Percentiles rank a stretch among this genome's conserved stretches.
phyloP scores from a whole-genome alignment of 2,113 vertebrate species.

The Corapipo altera region DNA sequence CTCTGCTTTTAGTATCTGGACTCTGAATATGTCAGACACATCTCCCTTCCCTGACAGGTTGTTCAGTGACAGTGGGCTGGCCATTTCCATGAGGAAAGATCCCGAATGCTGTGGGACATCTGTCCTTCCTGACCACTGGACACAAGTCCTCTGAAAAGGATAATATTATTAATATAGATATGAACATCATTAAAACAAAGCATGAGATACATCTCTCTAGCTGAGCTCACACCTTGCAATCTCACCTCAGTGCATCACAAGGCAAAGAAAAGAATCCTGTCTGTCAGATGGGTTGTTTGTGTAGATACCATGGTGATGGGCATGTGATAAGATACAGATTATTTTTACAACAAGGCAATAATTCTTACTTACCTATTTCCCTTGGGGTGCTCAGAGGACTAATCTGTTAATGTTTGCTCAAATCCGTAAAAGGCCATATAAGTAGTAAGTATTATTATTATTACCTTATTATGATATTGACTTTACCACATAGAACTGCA shows the following conservation, averaged over 20 bases:
- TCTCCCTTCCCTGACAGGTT: neutral
- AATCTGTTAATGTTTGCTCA: slow-evolving; percentile 50
- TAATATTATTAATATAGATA: neutral
- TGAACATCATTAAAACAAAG: neutral
- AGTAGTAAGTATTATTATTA: slow-evolving; percentile 24
- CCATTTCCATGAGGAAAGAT: neutral
- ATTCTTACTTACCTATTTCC: slow-evolving; percentile 22
- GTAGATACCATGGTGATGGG: slow-evolving; percentile 15
- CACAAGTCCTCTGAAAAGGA: neutral
- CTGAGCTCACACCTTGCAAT: neutral
- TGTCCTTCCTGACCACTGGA: neutral
- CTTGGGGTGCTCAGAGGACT: neutral
- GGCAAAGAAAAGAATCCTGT: neutral
- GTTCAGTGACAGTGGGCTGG: neutral
- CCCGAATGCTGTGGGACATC: neutral
- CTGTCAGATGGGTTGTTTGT: neutral
- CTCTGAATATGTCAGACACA: neutral
- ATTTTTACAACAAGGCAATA: slow-evolving; percentile 56
- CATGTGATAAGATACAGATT: neutral
- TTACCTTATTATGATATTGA: slow-evolving; percentile 49
- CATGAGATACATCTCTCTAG: neutral
- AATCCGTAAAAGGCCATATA: slow-evolving; percentile 43
- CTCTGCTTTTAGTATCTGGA: neutral
- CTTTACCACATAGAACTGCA: slow-evolving; percentile 21
- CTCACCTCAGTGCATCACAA: neutral